phyloP scores from a whole-genome alignment of 1,140 invertebrate genomes.

The Scylla paramamosain region DNA sequence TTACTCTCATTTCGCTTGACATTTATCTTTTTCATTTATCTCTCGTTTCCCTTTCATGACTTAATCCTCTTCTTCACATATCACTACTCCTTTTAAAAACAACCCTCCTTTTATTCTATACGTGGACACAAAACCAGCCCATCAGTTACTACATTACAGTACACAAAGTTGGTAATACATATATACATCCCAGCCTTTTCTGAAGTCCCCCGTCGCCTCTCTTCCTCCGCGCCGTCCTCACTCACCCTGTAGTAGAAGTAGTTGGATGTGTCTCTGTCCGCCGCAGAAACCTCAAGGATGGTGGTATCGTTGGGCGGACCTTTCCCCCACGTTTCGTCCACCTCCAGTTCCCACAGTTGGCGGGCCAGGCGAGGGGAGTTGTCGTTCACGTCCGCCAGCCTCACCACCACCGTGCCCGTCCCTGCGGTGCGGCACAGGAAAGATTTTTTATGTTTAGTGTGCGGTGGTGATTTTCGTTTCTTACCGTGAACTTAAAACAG shows the following conservation, averaged over 20 bases:
- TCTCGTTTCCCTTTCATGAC: not conserved
- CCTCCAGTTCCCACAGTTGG: constrained; percentile 42
- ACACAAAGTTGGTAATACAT: too few relatives aligned
- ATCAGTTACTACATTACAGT: too few relatives aligned
- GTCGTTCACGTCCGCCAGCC: constrained; percentile 28
- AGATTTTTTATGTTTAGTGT: not conserved
- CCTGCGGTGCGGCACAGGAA: not conserved
- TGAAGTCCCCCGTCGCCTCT: not conserved
- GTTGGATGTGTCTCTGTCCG: constrained; percentile 16
- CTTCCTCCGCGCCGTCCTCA: not conserved
- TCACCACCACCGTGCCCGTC: constrained; percentile 36
- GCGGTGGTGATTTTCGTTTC: not conserved
- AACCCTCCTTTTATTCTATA: not conserved
- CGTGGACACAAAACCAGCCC: not conserved
- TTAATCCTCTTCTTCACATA: too few relatives aligned
- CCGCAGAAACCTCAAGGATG: constrained; percentile 13
- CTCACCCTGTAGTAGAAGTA: constrained; percentile 41
- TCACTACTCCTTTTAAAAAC: not conserved
- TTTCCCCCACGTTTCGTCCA: constrained; percentile 47
- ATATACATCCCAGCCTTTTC: too few relatives aligned
- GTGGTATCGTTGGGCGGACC: constrained; percentile 34
- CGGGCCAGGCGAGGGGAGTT: not conserved
- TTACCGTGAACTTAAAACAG: too few relatives aligned
- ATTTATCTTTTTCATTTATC: not conserved
- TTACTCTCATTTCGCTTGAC: not conserved